These are phyloP conservation scores for Petrocephalus schoutedeni DNA, from an alignment of 2,797 vertebrate genomes.

Conservation along the genomic window DNA sequence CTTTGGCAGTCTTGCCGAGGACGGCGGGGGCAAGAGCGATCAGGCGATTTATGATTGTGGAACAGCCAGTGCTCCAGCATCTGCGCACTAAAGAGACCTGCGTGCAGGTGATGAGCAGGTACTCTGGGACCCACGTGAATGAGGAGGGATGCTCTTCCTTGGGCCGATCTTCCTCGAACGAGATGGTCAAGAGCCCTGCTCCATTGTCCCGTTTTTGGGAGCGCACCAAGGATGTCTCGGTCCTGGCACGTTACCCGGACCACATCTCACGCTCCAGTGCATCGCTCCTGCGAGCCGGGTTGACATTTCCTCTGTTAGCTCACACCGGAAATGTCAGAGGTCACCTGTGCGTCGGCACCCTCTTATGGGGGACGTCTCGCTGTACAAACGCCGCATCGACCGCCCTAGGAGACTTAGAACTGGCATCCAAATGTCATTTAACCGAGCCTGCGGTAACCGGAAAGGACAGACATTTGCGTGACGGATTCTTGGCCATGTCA, in stretches of 20 bases:
- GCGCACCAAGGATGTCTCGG: background rate
- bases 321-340: constrained; percentile 64
- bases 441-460: background rate
- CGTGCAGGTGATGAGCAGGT: background rate
- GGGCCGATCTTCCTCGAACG: background rate
- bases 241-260: background rate
- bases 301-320: constrained; percentile 62
- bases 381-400: background rate
- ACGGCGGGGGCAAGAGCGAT: background rate
- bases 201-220: background rate
- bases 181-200: background rate
- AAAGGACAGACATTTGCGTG: background rate
- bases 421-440: constrained; percentile 32
- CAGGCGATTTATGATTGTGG: background rate
- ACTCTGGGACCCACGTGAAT: background rate
- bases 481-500: background rate
- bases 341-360: constrained; percentile 20
- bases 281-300: constrained; percentile 17
- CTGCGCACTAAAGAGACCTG: background rate
- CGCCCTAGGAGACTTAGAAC: background rate
- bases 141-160: background rate
- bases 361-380: background rate
- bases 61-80: background rate
- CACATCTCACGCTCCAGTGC: background rate
- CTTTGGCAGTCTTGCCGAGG: background rate